Evolutionary conservation across 2,888 invertebrate species (phyloP), one percentile per base, ranked within the genome.

Genomic region (Eulithis prunata): DNA sequence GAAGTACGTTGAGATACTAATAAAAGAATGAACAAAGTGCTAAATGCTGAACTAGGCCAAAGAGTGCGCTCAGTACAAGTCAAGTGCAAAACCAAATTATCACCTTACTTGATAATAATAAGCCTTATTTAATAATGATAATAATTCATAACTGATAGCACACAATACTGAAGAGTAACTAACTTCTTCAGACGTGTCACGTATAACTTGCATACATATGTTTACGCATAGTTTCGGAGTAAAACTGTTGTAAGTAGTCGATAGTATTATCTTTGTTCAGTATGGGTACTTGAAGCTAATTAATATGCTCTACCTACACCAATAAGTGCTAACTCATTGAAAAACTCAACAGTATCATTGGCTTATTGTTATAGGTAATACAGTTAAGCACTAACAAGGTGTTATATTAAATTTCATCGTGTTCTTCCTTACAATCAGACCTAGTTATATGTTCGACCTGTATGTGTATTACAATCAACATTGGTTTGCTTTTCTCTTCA

Each of bases 311-410:
- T 41, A 41, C 10, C 8, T 41, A 41, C 8, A 8, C 38, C 8
- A 41, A 21, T 47, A 21, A 49, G 49, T 49, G 49, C 49, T 21
- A 21, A 21, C 49, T 49, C 49, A 49, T 49, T 49, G 10, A 21
- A 13, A n/a, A 21, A 49, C 14, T 21, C 49, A 49, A 4, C 13
- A 14, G 45, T n/a, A 45, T 45, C 13, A 7, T 6, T 49, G 49
- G 21, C 11, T 49, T 36, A 53, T 36, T 11, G n/a, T 53, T 13
- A 7, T 49, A 21, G 21, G 21, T 21, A 21, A 49, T 49, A 49
- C 53, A 38, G 13, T 38, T 52, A 32, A 1, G 10, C 3, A 53
- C 36, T 53, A n/a, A 38, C 36, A 36, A 38, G 38, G 36, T 53
- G 13, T 36, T 53, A 53, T 38, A 38, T 32, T 21, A 21, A 21